Evolutionary conservation across 2,888 invertebrate genomes (phyloP).

Genomic region (Steinernema carpocapsae): DNA sequence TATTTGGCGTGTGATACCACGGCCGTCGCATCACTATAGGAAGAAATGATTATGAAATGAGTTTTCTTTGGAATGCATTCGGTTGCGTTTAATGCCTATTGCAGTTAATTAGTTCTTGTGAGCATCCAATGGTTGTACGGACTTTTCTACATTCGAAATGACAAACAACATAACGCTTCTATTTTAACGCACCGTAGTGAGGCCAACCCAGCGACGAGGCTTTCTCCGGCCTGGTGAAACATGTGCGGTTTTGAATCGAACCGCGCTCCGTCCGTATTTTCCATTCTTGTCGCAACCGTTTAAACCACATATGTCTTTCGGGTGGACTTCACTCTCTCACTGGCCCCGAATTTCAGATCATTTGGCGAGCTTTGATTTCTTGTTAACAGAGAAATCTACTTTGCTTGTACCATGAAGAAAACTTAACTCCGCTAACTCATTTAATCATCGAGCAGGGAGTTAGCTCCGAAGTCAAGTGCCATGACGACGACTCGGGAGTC

Average conservation of each 20-base stretch:
- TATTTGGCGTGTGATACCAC: conserved; percentile 18
- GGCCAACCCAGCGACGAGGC: not conserved
- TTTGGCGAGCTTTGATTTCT: no score
- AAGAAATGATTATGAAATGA: not conserved
- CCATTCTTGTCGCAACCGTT: no score
- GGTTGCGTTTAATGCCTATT: conserved; percentile 28
- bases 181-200: not conserved
- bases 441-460: no score
- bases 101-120: conserved; percentile 34
- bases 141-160: not conserved
- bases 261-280: no score
- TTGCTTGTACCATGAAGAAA: no score
- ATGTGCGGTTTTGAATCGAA: not conserved
- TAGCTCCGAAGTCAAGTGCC: not conserved
- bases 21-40: not conserved
- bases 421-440: no score
- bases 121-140: conserved; percentile 23
- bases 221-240: not conserved
- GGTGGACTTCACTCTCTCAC: no score
- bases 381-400: no score
- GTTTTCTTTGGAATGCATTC: conserved; percentile 19
- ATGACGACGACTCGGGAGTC: conserved; percentile 64
- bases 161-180: conserved; percentile 25
- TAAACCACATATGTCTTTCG: no score
- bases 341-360: no score